Percentiles rank a stretch among this genome's conserved stretches.
These are phyloP conservation scores for Cyaniris semiargus DNA, from an alignment of 2,888 invertebrate genomes.

Conservation along the genomic window DNA sequence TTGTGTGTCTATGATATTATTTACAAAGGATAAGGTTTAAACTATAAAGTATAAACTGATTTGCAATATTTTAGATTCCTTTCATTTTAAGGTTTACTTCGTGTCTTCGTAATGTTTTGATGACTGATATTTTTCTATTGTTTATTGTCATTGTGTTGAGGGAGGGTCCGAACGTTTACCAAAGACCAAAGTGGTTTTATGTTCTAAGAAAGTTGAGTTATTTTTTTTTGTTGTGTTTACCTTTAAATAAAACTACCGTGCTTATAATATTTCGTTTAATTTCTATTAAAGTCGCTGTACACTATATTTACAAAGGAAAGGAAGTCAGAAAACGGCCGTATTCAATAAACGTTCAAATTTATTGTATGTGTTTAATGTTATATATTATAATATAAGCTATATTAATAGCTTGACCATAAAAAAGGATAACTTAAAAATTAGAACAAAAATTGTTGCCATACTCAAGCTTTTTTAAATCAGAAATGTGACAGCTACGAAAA, in stretches of 20 bases:
- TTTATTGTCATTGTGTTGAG: neutral
- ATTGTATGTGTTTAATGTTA: neutral
- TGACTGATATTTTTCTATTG: neutral
- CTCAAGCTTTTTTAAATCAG: too few species aligned
- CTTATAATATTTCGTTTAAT: neutral
- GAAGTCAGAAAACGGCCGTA: neutral
- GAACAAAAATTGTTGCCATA: too few species aligned
- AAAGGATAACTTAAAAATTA: too few species aligned
- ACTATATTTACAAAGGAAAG: slow-evolving; percentile 6
- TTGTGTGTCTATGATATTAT: neutral
- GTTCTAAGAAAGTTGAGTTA: neutral
- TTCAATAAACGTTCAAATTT: neutral
- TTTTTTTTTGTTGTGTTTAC: neutral
- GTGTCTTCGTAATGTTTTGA: neutral
- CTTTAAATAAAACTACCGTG: neutral
- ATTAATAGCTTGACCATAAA: too few species aligned
- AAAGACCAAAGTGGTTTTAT: neutral
- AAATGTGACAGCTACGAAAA: too few species aligned
- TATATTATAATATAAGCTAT: too few species aligned
- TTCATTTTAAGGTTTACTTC: neutral
- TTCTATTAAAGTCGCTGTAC: neutral
- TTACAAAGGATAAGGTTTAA: neutral
- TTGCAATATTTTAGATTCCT: slow-evolving; percentile 1
- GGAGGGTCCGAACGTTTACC: neutral
- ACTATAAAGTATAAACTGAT: neutral